Evolutionary conservation across 2,113 vertebrate species (phyloP), one percentile per base, ranked within the genome.

Genomic region (Lepus timidus): DNA sequence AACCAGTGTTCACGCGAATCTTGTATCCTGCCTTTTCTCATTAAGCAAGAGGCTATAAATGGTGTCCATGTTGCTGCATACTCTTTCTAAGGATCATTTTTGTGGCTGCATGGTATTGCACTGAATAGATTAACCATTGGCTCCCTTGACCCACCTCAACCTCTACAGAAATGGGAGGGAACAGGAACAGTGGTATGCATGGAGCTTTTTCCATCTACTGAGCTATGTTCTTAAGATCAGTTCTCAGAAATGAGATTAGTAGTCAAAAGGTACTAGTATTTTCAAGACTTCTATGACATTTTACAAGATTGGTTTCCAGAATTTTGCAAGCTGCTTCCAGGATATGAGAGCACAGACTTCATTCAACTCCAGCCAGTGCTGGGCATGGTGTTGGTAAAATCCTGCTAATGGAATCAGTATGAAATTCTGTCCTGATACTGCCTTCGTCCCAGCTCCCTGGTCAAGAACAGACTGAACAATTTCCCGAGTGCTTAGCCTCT

Each of bases 141-240:
- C 51, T 85, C 81, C 68, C 85, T 95, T 88, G 93, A 89, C 90
- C 80, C 80, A 33, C 39, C 92, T 92, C 96, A 8, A 39, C 36
- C n/a, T 76, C 85, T 49, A 31, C 20, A 91, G 49, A 68, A 90
- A 36, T 8, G 9, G 4, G 61, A 82, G 16, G 55, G 9, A n/a
- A 27, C 5, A 16, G 52, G 7, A 7, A 33, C 31, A 9, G 14
- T 13, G 62, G 22, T 49, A 0, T 13, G 22, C 17, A 51, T 7
- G 14, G 36, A 58, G 39, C 14, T 65, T 92, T 85, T 11, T 29
- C 31, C 1, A 11, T 67, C 64, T 86, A 36, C 39, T 61, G 55
- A 90, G 74, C 67, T 75, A 68, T 1, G 16, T 52, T 68, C 25
- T 96, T 75, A 39, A 73, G 33, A 78, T 76, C 85, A 78, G 12